A percentile compares a stretch with the other conserved stretches of the same genome.
Evolutionary conservation across 92 coral and sea anemone species (phyloP).

Genomic region (Palythoa heliodiscus): DNA sequence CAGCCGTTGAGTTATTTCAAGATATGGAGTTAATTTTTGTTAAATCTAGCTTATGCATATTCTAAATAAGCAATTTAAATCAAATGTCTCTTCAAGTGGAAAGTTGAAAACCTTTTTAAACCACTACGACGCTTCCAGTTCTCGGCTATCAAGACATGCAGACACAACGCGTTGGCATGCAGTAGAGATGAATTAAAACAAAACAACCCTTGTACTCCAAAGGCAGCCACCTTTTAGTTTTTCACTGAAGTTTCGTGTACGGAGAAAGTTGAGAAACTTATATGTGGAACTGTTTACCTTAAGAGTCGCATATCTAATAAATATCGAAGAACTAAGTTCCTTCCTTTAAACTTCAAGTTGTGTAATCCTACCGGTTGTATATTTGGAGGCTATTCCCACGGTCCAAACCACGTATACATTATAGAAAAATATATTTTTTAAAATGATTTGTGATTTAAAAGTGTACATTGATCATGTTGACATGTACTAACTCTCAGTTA

Average conservation of each 20-base stretch:
- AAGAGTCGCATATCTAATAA: neutral
- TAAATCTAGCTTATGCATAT: neutral
- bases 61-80: conserved; percentile 28
- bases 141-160: too few relatives aligned
- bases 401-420: neutral
- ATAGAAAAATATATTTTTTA: neutral
- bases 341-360: neutral
- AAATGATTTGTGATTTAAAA: neutral
- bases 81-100: conserved; percentile 15
- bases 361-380: neutral
- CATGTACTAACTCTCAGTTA: too few relatives aligned
- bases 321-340: neutral
- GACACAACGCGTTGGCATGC: neutral
- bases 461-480: neutral
- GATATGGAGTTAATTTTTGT: neutral
- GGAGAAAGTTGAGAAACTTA: neutral
- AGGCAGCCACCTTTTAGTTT: neutral
- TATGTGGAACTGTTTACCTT: neutral
- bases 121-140: neutral
- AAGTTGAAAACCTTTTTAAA: conserved; percentile 2
- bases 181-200: neutral
- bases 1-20: neutral
- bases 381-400: neutral
- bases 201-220: neutral
- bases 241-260: neutral